Conservation (phyloP, 2,113 vertebrate species). For the Semicossyphus pulcher region DNA sequence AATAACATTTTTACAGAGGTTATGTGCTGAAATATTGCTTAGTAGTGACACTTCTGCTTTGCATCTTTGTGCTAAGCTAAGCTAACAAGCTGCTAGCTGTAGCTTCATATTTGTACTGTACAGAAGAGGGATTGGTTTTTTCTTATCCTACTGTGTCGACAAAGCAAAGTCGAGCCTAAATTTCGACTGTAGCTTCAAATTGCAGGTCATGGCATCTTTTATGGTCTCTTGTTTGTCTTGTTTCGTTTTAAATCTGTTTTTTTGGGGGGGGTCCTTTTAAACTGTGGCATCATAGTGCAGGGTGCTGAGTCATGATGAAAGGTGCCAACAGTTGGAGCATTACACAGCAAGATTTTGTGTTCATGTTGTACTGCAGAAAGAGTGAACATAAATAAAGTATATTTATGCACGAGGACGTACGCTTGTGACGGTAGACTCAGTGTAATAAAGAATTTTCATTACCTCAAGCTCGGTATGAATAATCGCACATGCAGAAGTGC, state of each 20-base stretch:
- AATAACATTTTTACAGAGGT: no score
- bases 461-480: background rate
- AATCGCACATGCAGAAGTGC: background rate
- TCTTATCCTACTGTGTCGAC: background rate
- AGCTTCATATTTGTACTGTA: no score
- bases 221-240: background rate
- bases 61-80: background rate
- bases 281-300: background rate
- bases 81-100: no score
- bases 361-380: background rate
- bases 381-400: background rate
- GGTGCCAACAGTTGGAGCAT: slow-evolving; percentile 15
- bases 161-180: background rate
- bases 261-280: no score
- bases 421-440: background rate
- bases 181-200: background rate
- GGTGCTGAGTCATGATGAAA: slow-evolving; percentile 19
- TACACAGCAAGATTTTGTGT: background rate
- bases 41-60: background rate
- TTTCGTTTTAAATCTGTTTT: no score
- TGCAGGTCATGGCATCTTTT: background rate
- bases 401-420: background rate
- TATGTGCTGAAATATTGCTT: background rate
- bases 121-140: background rate
- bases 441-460: background rate